A percentile compares a stretch with the other conserved stretches of the same genome.
Evolutionary conservation across 2,888 invertebrate genomes (phyloP).

Genomic region (Yponomeuta evonymella): DNA sequence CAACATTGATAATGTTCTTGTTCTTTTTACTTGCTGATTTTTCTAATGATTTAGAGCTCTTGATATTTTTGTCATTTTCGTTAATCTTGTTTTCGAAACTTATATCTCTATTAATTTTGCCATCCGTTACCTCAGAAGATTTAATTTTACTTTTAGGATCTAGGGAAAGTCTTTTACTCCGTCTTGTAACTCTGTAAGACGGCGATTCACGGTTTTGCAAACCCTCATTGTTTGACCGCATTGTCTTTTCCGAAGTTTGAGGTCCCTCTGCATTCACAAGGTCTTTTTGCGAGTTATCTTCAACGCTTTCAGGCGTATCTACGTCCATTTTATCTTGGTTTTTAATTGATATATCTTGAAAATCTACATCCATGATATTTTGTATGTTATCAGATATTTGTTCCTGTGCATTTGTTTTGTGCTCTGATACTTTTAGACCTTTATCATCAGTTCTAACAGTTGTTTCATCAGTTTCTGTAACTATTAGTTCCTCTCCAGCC

Average conservation of each 20-base stretch:
- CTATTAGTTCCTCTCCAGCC: not conserved
- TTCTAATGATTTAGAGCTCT: not conserved
- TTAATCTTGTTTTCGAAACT: not conserved
- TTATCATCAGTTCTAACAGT: not conserved
- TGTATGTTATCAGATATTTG: not conserved
- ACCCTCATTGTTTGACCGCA: not conserved
- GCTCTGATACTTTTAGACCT: not conserved
- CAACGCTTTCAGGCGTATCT: not conserved
- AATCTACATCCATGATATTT: not conserved
- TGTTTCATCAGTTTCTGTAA: not conserved
- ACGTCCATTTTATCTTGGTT: slow-evolving; percentile 6
- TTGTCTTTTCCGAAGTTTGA: slow-evolving; percentile 5
- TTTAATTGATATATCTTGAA: slow-evolving; percentile 2
- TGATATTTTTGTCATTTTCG: not conserved
- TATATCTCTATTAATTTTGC: not conserved
- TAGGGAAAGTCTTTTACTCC: not conserved
- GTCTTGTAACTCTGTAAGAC: not conserved
- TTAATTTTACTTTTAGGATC: not conserved
- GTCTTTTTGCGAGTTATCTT: not conserved
- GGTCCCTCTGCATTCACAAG: not conserved
- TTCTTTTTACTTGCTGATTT: not conserved
- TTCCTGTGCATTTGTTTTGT: too few relatives aligned
- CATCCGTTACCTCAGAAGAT: not conserved
- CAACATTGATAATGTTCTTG: not conserved
- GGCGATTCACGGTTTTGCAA: not conserved